These are phyloP conservation scores for Lophura nycthemera DNA, from an alignment of 2,113 vertebrate species.

Conservation along the genomic window DNA sequence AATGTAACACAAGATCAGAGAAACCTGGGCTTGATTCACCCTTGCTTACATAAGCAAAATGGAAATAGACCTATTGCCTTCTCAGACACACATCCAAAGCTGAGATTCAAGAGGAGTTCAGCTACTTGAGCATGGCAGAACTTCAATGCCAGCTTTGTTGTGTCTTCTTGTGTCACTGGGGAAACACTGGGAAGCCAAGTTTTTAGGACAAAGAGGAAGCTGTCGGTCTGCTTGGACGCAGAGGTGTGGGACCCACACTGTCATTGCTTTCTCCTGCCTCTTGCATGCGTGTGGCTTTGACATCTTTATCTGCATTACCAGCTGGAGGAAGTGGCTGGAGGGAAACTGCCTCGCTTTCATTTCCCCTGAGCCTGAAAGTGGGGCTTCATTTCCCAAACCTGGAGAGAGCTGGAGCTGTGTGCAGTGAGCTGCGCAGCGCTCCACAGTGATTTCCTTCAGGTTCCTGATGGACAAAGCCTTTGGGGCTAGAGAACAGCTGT, in stretches of 20 bases:
- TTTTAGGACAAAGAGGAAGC: neutral
- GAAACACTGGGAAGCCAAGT: accelerated
- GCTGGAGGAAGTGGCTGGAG: neutral
- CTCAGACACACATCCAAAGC: neutral
- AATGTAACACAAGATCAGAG: neutral
- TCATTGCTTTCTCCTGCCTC: neutral
- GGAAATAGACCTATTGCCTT: neutral
- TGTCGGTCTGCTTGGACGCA: accelerated
- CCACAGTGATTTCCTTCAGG: neutral
- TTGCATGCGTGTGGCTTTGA: accelerated
- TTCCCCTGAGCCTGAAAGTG: neutral
- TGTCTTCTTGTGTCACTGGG: neutral
- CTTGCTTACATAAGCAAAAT: conserved; percentile 15
- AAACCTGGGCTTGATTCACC: conserved; percentile 8
- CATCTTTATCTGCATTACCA: neutral
- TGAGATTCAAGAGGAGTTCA: neutral
- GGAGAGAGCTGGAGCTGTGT: neutral
- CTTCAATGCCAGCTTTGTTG: neutral
- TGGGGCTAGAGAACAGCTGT: neutral
- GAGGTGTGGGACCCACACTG: neutral
- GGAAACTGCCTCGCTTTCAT: neutral
- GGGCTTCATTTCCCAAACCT: neutral
- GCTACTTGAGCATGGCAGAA: neutral
- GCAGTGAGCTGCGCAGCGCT: too few relatives aligned
- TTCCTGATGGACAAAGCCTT: neutral